A percentile compares a stretch with the other conserved stretches of the same genome.
Evolutionary conservation across 2,888 invertebrate genomes (phyloP).

Genomic region (Dicyrtomina minuta): DNA sequence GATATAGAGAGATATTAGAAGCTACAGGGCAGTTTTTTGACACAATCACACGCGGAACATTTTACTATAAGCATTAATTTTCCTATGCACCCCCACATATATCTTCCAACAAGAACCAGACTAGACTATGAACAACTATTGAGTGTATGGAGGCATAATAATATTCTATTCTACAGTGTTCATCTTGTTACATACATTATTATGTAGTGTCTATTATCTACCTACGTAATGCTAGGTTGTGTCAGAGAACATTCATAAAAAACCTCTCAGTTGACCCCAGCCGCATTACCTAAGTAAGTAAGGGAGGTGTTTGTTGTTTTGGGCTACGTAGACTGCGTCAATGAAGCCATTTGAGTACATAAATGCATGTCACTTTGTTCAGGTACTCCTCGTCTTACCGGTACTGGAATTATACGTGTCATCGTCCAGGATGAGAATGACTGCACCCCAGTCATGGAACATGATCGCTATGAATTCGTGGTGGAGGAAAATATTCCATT

Average conservation of each 20-base stretch:
- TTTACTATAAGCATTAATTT: conserved; percentile 20
- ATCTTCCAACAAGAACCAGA: too few relatives aligned
- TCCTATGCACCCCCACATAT: conserved; percentile 23
- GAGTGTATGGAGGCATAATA: too few relatives aligned
- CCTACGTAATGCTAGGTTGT: too few relatives aligned
- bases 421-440: conserved; percentile 94
- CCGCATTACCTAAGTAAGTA: background rate
- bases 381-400: conserved; percentile 90
- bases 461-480: conserved; percentile 72
- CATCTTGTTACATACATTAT: too few relatives aligned
- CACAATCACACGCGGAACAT: conserved; percentile 12
- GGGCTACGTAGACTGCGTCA: background rate
- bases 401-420: conserved; percentile 85
- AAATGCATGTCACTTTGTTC: conserved; percentile 56
- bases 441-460: conserved; percentile 81
- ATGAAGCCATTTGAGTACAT: conserved; percentile 22
- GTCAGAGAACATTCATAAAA: background rate
- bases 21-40: background rate
- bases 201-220: too few relatives aligned
- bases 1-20: background rate
- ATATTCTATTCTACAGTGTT: too few relatives aligned
- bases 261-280: conserved; percentile 8
- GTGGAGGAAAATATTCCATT: conserved; percentile 80
- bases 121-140: too few relatives aligned
- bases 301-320: background rate